Evolutionary conservation across 2,113 vertebrate genomes (phyloP).

Genomic region (Rhodinocichla rosea): DNA sequence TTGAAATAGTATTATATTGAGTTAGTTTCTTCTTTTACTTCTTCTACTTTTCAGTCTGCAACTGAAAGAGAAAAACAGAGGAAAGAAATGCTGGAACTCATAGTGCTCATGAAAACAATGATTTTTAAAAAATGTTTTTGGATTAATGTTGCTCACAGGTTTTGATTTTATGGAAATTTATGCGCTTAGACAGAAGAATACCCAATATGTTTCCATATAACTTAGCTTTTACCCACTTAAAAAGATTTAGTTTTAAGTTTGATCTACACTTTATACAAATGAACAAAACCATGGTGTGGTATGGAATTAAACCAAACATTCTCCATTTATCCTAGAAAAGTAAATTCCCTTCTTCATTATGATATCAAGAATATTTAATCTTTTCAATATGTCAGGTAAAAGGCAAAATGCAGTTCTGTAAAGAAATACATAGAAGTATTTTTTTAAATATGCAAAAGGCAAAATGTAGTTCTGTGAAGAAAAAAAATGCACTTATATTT

Average conservation of each 20-base stretch:
- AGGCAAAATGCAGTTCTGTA: background rate
- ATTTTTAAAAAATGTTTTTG: background rate
- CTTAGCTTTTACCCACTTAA: background rate
- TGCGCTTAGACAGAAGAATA: background rate
- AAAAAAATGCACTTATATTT: background rate
- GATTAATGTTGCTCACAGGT: background rate
- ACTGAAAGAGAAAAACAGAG: background rate
- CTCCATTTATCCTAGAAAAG: background rate
- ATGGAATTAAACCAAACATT: background rate
- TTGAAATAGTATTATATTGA: background rate
- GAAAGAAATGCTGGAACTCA: background rate
- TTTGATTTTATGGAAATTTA: background rate
- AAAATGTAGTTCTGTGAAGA: background rate
- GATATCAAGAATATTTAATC: background rate
- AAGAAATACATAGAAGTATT: background rate
- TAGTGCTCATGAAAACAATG: background rate
- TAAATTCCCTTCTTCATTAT: background rate
- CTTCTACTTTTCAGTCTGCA: background rate
- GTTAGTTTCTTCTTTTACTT: background rate
- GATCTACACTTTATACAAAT: background rate
- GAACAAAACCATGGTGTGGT: background rate
- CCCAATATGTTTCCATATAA: background rate
- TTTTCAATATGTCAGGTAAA: background rate
- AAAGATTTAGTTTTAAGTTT: background rate
- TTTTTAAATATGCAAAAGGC: background rate